Conservation (phyloP, 2,888 invertebrate genomes). For the Halictus quadricinctus region DNA sequence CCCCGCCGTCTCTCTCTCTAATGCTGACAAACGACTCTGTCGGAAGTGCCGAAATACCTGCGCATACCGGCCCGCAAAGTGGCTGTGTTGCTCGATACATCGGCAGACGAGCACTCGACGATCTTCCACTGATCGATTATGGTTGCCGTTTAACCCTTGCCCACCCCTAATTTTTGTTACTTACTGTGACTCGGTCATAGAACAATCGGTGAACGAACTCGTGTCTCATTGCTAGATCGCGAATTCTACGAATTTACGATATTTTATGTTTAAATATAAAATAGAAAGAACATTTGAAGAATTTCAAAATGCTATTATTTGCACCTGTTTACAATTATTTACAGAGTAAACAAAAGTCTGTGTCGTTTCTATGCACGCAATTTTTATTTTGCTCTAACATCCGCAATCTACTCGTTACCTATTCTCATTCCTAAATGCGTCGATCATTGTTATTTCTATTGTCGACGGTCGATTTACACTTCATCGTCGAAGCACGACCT, state of each 20-base stretch:
- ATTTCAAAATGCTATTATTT: no score
- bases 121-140: slow-evolving; percentile 34
- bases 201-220: not conserved
- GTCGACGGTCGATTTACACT: not conserved
- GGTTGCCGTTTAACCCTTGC: slow-evolving; percentile 16
- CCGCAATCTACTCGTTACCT: no score
- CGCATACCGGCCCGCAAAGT: slow-evolving; percentile 47
- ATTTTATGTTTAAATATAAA: no score
- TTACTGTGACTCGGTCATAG: not conserved
- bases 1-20: slow-evolving; percentile 59
- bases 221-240: no score
- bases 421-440: no score
- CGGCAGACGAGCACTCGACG: not conserved
- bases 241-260: no score
- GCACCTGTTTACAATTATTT: no score
- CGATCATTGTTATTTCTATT: no score
- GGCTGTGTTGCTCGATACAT: slow-evolving; percentile 37
- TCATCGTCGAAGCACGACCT: not conserved
- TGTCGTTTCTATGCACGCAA: no score
- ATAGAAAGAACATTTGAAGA: no score
- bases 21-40: slow-evolving; percentile 77
- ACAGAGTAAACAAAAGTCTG: no score
- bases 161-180: not conserved
- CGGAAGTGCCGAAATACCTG: slow-evolving; percentile 70
- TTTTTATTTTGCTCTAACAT: no score